Base-by-base conservation (phyloP, 1,140 invertebrate species). In the Akabosia matsudoensis region DNA sequence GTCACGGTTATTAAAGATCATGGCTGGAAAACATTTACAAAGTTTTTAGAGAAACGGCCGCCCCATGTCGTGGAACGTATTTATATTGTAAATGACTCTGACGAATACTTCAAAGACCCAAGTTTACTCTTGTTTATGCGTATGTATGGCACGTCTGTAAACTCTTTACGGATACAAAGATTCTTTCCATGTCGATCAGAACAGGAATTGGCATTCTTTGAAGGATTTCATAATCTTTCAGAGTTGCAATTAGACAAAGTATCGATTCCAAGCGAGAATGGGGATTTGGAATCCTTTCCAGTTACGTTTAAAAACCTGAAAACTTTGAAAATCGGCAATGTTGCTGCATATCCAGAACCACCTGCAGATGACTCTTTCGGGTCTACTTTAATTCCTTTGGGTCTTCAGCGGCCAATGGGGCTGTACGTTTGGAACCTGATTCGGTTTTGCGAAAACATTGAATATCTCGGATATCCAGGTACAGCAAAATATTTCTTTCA, bases 401-500 rank as follows among this genome's bases (percentile, higher is more conserved):
- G 7, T 67, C 61, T 2, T 13, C 61, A 67, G 31, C 24, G 30
- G 22, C 61, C 61, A 4, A 67, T 67, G 61, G 61, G 61, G 13
- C 61, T 67, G 7, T 67, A 67, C 28, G 61, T 67, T 4, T 67
- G 61, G 61, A 30, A 67, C 24, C 28, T 67, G 24, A 67, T 67
- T 13, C 7, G 61, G 10, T 67, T 7, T n/a, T 67, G 61, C 28
- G 61, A 67, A 28, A 28, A 67, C 2, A n/a, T 67, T 30, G 61
- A 67, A 31, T 31, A 30, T 67, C 61, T 67, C 13, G 61, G 61
- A 7, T 67, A 67, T 31, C 61, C 61, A 2, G 7, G 31, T 1
- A 67, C 61, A n/a, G 2, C 61, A 7, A 67, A 67, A 30, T 67
- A 67, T 31, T 67, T 67, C 28, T 67, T 67, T n/a, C 61, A 67